phyloP scores from a whole-genome alignment of 64 coral and sea anemone genomes.

The Orbicella faveolata region DNA sequence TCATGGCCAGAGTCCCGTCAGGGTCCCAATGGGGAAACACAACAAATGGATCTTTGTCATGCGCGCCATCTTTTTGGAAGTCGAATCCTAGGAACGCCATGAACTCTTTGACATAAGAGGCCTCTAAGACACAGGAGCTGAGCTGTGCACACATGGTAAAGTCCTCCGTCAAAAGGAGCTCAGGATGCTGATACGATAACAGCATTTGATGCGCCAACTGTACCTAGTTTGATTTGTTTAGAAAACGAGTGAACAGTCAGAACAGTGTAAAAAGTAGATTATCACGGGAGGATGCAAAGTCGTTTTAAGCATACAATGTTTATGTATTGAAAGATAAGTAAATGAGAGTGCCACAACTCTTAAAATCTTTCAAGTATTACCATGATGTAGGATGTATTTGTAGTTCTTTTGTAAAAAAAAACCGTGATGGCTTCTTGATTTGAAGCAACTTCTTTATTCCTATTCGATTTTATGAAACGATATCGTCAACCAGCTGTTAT shows the following conservation, averaged over 20 bases:
- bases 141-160: slow-evolving; percentile 77
- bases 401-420: too few species aligned
- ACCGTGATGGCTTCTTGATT: too few species aligned
- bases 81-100: slow-evolving; percentile 76
- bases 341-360: too few species aligned
- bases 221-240: slow-evolving; percentile 22
- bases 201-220: slow-evolving; percentile 67
- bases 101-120: slow-evolving; percentile 58
- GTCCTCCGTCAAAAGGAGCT: slow-evolving; percentile 39
- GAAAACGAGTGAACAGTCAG: neutral
- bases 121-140: slow-evolving; percentile 58
- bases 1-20: slow-evolving; percentile 60
- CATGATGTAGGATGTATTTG: too few species aligned
- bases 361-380: too few species aligned
- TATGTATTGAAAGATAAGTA: too few species aligned
- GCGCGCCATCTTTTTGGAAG: slow-evolving; percentile 70
- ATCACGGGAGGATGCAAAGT: neutral
- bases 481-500: too few species aligned
- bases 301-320: too few species aligned
- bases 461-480: too few species aligned
- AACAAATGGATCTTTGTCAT: slow-evolving; percentile 69
- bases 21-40: slow-evolving; percentile 93
- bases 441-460: too few species aligned
- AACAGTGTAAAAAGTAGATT: neutral
- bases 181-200: slow-evolving; percentile 49